Base-by-base conservation (phyloP, 2,113 vertebrate genomes). In the Callionymus lyra region DNA sequence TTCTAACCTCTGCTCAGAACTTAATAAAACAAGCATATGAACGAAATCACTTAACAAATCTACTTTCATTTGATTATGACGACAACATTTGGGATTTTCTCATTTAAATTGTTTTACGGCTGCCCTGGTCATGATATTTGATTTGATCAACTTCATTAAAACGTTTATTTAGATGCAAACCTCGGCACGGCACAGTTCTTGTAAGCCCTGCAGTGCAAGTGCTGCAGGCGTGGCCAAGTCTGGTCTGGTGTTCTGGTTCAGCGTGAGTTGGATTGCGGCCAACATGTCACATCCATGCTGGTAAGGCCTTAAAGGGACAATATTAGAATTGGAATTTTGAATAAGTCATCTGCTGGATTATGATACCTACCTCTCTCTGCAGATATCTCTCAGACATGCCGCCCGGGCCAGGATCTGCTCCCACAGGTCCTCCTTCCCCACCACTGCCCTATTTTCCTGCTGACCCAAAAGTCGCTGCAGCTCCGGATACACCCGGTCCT, bases 201-300 rank as follows among this genome's bases (percentile, higher is more conserved):
- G 85, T 41, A 98, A 86, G 35, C 90, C 95, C 48, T 95, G 90
- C 32, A 98, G 77, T 1, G 86, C 91, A 41, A 98, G 79, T 31
- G 86, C 88, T 32, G 90, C 87, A 0, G 92, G 91, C 6, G 88
- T 87, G 31, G 88, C 91, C 77, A 92, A 88, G 70, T 96, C 91
- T 9, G 84, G 62, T 72, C 74, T 86, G 44, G 66, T 84, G 53
- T 89, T 95, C 70, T 91, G 91, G 48, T 84, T 85, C 53, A 98
- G 54, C 1, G 88, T 84, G 46, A 90, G 85, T 9, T 83, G 88
- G 50, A 94, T 89, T 31, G 88, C 89, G 41, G 93, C 89, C 59
- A 98, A 41, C 95, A 98, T 98, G 67, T 98, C 95, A 11, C 91
- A 90, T 35, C 88, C 94, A 2, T 98, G 94, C 46, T 98, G 94